phyloP scores from a whole-genome alignment of 2,797 vertebrate species.

The Bradypodion pumilum region DNA sequence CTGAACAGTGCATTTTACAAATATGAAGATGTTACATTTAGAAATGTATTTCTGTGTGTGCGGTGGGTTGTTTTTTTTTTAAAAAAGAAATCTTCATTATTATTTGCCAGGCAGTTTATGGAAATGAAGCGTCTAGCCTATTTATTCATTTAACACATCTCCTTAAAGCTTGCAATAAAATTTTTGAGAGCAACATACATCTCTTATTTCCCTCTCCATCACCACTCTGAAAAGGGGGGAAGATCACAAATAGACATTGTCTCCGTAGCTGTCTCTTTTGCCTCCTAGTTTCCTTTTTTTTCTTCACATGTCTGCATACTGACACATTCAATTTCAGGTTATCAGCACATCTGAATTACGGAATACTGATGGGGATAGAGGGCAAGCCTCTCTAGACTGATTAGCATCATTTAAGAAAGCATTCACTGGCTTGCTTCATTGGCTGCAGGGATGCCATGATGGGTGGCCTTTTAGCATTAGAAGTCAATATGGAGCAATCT shows the following conservation, averaged over 20 bases:
- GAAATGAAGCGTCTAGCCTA: constrained; percentile 54
- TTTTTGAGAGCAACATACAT: constrained; percentile 62
- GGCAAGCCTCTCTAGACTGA: constrained; percentile 94
- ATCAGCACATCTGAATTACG: constrained; percentile 94
- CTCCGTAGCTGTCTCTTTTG: constrained; percentile 63
- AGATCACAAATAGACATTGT: constrained; percentile 65
- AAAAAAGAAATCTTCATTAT: constrained; percentile 53
- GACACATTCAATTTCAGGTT: constrained; percentile 95
- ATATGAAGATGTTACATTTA: neutral
- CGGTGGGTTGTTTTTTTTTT: too few species aligned
- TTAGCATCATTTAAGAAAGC: constrained; percentile 98
- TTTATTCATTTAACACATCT: constrained; percentile 62
- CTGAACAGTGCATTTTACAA: constrained; percentile 21
- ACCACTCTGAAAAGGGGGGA: constrained; percentile 55
- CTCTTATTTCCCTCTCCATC: constrained; percentile 63
- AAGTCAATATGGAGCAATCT: constrained; percentile 88
- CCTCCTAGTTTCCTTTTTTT: constrained; percentile 67
- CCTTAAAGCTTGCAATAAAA: constrained; percentile 58
- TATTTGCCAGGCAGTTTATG: constrained; percentile 57
- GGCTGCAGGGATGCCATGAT: constrained; percentile 85
- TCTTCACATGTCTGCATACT: constrained; percentile 80
- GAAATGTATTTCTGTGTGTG: constrained; percentile 11
- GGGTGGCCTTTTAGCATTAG: constrained; percentile 89
- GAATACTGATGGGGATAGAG: constrained; percentile 90
- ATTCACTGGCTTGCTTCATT: constrained; percentile 83